Conservation (phyloP, 1,140 invertebrate species). For the Aplysia californica region DNA sequence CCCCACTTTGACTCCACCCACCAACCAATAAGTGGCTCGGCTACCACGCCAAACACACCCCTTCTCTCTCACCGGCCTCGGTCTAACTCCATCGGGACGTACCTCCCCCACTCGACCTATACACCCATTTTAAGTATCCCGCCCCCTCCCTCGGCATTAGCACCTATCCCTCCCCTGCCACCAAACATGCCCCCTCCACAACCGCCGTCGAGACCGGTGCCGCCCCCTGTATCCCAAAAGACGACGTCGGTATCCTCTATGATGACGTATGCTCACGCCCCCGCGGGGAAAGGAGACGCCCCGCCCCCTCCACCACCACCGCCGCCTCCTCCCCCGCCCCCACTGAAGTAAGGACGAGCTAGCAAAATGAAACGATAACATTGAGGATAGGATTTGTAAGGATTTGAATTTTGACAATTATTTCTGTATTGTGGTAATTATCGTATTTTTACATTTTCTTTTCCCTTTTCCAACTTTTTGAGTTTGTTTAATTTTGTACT, state of each 20-base stretch:
- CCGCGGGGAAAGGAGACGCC: not conserved
- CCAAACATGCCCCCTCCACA: slow-evolving; percentile 3
- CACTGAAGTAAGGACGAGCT: slow-evolving; percentile 1
- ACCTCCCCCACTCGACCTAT: slow-evolving; percentile 14
- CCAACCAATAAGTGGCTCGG: not conserved
- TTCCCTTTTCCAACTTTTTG: not conserved
- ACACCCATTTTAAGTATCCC: slow-evolving; percentile 25
- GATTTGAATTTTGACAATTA: not conserved
- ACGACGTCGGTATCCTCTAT: not conserved
- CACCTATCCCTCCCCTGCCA: not conserved
- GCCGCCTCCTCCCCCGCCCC: not conserved
- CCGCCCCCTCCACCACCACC: slow-evolving; percentile 5
- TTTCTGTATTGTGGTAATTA: not conserved
- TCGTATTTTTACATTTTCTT: not conserved
- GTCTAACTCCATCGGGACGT: slow-evolving; percentile 24
- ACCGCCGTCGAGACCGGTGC: slow-evolving; percentile 14
- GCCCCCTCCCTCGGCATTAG: slow-evolving; percentile 3
- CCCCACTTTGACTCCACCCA: not conserved
- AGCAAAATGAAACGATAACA: not conserved
- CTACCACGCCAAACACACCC: slow-evolving; percentile 3
- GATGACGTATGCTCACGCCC: not conserved
- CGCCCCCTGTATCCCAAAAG: slow-evolving; percentile 10
- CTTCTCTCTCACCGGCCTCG: not conserved
- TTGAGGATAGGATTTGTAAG: not conserved
- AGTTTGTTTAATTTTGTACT: too few relatives aligned